phyloP scores from a whole-genome alignment of 1,140 invertebrate species.

The Stenopsyche tienmushanensis region DNA sequence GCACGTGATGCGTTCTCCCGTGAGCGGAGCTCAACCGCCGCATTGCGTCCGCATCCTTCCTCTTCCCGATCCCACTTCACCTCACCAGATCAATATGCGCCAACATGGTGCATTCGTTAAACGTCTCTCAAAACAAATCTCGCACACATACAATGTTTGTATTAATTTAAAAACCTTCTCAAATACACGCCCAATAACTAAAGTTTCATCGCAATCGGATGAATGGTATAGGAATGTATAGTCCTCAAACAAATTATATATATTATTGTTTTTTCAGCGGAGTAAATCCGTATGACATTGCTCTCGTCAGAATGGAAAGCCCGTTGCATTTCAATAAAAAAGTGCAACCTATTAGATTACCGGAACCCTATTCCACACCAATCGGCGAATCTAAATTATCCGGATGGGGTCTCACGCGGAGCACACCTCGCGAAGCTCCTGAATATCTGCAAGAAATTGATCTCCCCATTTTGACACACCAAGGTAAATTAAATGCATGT shows the following conservation, averaged over 20 bases:
- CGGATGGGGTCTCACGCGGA: slow-evolving; percentile 52
- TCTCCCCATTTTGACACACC: slow-evolving; percentile 48
- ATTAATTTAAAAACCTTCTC: too few relatives aligned
- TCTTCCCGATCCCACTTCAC: too few relatives aligned
- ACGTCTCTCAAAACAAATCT: too few relatives aligned
- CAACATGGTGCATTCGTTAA: too few relatives aligned
- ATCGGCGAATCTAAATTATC: slow-evolving; percentile 43
- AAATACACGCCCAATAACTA: too few relatives aligned
- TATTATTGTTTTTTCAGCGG: slow-evolving; percentile 42
- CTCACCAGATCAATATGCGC: too few relatives aligned
- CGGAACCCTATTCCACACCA: slow-evolving; percentile 45
- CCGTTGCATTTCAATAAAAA: slow-evolving; percentile 57
- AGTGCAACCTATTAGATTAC: slow-evolving; percentile 58
- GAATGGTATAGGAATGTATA: too few relatives aligned
- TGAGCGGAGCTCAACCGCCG: too few relatives aligned
- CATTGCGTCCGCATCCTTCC: too few relatives aligned
- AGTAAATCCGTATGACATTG: slow-evolving; percentile 61
- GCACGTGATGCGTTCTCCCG: too few relatives aligned
- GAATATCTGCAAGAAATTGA: slow-evolving; percentile 51
- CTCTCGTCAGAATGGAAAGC: slow-evolving; percentile 58
- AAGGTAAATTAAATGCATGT: slow-evolving; percentile 43
- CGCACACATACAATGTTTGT: too few relatives aligned
- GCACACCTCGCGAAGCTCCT: slow-evolving; percentile 46
- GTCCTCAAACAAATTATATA: not conserved
- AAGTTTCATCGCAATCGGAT: too few relatives aligned